Evolutionary conservation across 1,140 invertebrate genomes (phyloP), one percentile per base, ranked within the genome.

Genomic region (Nylanderia fulva): DNA sequence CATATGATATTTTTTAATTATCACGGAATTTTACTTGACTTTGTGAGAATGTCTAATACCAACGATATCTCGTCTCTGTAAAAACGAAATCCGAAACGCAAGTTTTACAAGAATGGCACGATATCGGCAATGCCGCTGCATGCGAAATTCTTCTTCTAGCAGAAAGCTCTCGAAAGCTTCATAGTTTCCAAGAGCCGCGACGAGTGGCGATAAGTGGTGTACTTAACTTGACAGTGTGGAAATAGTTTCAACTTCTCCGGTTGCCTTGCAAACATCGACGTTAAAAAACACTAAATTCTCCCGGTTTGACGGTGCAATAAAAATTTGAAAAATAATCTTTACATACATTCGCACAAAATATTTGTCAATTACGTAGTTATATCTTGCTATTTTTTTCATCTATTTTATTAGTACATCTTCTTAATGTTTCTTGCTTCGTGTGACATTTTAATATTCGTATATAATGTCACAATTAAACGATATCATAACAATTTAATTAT

Each of bases 191-290:
- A 80, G 77, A 71, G 77, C 33, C 39, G 56, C 72, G 61, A 66
- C 39, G 61, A 87, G 75, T 71, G 86, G 82, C 71, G 87, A 79
- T 85, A 82, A 88, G 84, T 85, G 86, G 60, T 42, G 84, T 76
- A 75, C 87, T 88, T 88, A 80, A 87, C 86, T 80, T 83, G 76
- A 88, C 60, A 84, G 69, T 76, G 13, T 76, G 18, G 36, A 64
- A 58, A 84, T 54, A 77, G 82, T 84, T 84, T 63, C 82, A 74
- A 84, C 60, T 84, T 64, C 72, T 64, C 42, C 36, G 39, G 39
- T 60, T 54, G 60, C n/a, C 52, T 74, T 36, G 24, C 71, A 77
- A 82, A 75, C 21, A 36, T 15, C 72, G 29, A 84, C 29, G 45
- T 84, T 36, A 42, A 18, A 63, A 84, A 84, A 61, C 11, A 48